phyloP scores from a whole-genome alignment of 2,888 invertebrate species.

The Dasypolia templi region DNA sequence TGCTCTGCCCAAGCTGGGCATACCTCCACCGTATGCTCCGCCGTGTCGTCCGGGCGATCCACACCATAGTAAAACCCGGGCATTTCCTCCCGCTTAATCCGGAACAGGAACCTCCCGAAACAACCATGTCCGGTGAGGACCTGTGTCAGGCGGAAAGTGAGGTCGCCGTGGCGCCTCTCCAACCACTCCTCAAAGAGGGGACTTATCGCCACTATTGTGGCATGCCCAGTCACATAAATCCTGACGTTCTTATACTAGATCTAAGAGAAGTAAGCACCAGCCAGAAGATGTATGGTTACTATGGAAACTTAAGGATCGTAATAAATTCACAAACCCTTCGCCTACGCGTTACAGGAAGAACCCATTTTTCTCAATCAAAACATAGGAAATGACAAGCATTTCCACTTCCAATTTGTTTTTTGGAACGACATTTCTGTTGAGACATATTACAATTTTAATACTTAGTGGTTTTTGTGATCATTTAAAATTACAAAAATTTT shows the following conservation, averaged over 20 bases:
- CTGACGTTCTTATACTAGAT: constrained; percentile 22
- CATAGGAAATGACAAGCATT: constrained; percentile 40
- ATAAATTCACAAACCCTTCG: constrained; percentile 59
- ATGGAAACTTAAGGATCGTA: constrained; percentile 48
- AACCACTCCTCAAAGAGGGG: too few species aligned
- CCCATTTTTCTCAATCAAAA: constrained; percentile 47
- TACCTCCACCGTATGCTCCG: too few species aligned
- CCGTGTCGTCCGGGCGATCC: too few species aligned
- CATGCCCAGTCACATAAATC: constrained; percentile 52
- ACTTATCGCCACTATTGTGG: too few species aligned
- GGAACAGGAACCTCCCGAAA: too few species aligned
- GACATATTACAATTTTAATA: background rate
- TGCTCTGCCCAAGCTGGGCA: too few species aligned
- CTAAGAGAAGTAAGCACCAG: constrained; percentile 28
- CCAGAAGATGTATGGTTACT: constrained; percentile 49
- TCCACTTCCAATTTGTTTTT: constrained; percentile 44
- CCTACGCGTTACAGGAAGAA: constrained; percentile 31
- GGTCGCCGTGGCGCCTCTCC: too few species aligned
- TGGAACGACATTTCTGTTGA: constrained; percentile 3
- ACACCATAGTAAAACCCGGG: too few species aligned
- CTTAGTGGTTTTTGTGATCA: background rate
- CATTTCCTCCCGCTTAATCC: too few species aligned
- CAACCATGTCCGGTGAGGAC: too few species aligned
- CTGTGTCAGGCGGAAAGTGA: too few species aligned
- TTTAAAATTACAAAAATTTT: background rate